These are phyloP conservation scores for Progne subis DNA, from an alignment of 2,113 vertebrate genomes.

Conservation along the genomic window DNA sequence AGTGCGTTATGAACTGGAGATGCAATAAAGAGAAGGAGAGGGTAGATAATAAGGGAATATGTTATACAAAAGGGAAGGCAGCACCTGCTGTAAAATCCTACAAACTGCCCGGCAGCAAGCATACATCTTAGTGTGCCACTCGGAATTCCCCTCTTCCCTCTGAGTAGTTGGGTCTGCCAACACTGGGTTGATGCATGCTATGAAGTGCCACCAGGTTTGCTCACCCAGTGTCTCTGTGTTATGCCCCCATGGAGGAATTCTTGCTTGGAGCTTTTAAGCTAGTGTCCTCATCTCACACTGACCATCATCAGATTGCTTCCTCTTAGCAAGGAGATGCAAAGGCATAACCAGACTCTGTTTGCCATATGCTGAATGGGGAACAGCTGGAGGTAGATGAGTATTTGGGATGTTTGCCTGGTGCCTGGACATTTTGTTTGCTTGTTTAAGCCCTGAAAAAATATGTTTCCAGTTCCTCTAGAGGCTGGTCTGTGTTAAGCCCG, in stretches of 20 bases:
- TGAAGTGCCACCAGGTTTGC: neutral
- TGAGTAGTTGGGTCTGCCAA: neutral
- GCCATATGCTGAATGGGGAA: neutral
- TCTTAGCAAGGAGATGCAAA: neutral
- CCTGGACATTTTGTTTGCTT: conserved; percentile 43
- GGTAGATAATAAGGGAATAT: neutral
- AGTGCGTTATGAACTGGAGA: neutral
- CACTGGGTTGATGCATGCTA: accelerated
- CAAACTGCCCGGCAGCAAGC: neutral
- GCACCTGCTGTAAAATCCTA: neutral
- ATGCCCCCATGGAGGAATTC: neutral
- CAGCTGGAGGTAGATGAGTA: conserved; percentile 60
- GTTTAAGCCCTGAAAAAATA: conserved; percentile 33
- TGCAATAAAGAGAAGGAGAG: neutral
- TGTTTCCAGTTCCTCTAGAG: neutral
- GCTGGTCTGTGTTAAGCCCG: conserved; percentile 6
- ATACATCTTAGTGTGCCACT: neutral
- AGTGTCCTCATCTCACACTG: neutral
- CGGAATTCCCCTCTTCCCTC: neutral
- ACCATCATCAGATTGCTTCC: neutral
- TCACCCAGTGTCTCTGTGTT: neutral
- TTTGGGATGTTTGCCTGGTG: conserved; percentile 58
- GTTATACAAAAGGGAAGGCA: neutral
- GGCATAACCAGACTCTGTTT: neutral
- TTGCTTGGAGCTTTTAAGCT: neutral